phyloP scores from a whole-genome alignment of 1,140 invertebrate species.

The Habropoda laboriosa region DNA sequence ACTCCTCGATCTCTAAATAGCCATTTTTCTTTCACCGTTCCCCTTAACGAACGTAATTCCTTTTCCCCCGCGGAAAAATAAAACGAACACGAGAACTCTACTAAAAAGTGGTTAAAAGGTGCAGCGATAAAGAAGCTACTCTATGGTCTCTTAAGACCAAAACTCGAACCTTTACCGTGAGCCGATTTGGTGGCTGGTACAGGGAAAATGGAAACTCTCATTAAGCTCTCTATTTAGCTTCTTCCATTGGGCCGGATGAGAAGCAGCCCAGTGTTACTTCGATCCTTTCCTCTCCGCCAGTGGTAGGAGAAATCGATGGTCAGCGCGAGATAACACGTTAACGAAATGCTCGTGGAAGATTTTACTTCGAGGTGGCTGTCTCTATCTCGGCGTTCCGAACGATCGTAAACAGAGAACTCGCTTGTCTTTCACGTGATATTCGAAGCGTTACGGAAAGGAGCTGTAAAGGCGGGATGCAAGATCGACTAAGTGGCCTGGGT shows the following conservation, averaged over 20 bases:
- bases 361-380: constrained; percentile 26
- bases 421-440: constrained; percentile 38
- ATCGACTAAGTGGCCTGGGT: constrained; percentile 44
- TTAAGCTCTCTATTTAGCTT: constrained; percentile 10
- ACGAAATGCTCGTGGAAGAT: constrained; percentile 31
- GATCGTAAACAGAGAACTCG: constrained; percentile 54
- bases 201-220: neutral
- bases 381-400: constrained; percentile 38
- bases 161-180: neutral
- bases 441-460: constrained; percentile 47
- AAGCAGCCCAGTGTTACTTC: neutral
- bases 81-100: neutral
- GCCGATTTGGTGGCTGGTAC: neutral
- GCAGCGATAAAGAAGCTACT: neutral
- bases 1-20: too few relatives aligned
- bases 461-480: constrained; percentile 25
- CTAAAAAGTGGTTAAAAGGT: neutral
- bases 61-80: too few relatives aligned
- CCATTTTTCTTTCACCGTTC: neutral
- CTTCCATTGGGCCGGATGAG: neutral
- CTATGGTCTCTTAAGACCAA: neutral
- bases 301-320: constrained; percentile 34
- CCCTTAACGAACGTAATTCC: neutral
- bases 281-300: constrained; percentile 6
- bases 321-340: constrained; percentile 50